Conservation (phyloP, 2,113 vertebrate species). For the Rynchops niger region DNA sequence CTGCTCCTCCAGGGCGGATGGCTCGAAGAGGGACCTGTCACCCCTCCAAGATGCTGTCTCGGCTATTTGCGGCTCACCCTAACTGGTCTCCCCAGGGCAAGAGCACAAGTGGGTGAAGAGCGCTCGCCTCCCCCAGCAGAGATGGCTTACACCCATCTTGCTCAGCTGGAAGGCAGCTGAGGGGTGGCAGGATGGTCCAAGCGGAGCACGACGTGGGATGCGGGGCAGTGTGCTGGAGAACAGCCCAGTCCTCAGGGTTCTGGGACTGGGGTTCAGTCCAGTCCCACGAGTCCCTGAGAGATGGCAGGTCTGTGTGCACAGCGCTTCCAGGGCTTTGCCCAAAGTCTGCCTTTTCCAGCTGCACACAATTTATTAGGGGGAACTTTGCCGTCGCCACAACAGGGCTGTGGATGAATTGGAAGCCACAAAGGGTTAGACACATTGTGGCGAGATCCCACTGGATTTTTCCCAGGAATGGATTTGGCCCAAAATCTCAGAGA, state of each 20-base stretch:
- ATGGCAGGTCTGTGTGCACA: not conserved
- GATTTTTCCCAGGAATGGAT: not conserved
- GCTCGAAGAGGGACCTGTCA: not conserved
- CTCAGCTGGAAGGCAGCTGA: not conserved
- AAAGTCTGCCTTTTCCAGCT: not conserved
- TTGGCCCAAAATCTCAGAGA: not conserved
- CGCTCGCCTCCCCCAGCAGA: not conserved
- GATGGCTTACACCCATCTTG: not conserved
- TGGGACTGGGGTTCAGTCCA: not conserved
- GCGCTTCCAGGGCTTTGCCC: not conserved
- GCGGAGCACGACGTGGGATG: rapidly evolving
- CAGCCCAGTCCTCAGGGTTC: not conserved
- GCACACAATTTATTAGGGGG: not conserved
- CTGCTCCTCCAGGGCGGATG: not conserved
- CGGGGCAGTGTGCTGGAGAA: not conserved
- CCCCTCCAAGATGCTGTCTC: not conserved
- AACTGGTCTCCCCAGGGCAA: rapidly evolving
- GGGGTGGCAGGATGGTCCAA: not conserved
- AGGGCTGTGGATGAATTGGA: not conserved
- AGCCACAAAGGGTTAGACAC: not conserved
- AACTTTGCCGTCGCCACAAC: not conserved
- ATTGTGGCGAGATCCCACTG: not conserved
- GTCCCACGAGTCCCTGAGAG: rapidly evolving
- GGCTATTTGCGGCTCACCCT: not conserved
- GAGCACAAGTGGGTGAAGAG: not conserved